Percentiles rank a stretch among this genome's conserved stretches.
Evolutionary conservation across 1,140 invertebrate genomes (phyloP).

Genomic region (Rhyzopertha dominica): DNA sequence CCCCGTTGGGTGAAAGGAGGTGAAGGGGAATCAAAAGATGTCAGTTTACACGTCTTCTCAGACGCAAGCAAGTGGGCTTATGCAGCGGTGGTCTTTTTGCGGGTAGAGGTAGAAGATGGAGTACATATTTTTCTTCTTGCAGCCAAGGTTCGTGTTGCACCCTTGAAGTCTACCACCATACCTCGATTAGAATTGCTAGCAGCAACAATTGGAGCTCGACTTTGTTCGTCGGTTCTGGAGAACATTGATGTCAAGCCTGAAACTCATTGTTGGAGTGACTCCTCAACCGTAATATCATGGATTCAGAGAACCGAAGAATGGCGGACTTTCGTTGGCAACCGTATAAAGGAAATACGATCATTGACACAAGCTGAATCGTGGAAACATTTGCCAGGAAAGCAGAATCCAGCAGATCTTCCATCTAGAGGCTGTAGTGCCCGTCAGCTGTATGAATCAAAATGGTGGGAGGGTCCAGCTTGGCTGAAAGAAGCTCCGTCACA

Average conservation of each 20-base stretch:
- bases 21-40: too few relatives aligned
- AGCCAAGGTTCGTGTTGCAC: constrained; percentile 2
- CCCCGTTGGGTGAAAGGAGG: too few relatives aligned
- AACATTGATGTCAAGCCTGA: background rate
- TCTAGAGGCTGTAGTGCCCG: too few relatives aligned
- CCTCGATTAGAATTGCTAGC: constrained; percentile 13
- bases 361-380: constrained; percentile 12
- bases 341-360: background rate
- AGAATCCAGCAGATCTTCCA: too few relatives aligned
- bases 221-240: background rate
- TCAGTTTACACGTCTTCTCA: constrained; percentile 7
- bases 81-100: constrained; percentile 9
- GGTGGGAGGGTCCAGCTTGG: too few relatives aligned
- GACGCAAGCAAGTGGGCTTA: constrained; percentile 9
- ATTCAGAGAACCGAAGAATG: constrained; percentile 1
- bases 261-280: constrained; percentile 1
- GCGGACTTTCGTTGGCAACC: constrained; percentile 6
- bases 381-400: too few relatives aligned
- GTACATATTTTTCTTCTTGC: background rate
- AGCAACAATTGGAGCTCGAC: background rate
- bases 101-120: background rate
- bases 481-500: too few relatives aligned
- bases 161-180: constrained; percentile 7
- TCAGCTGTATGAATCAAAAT: too few relatives aligned
- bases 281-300: background rate